Evolutionary conservation across 2,113 vertebrate species (phyloP).

Genomic region (Elephas maximus): DNA sequence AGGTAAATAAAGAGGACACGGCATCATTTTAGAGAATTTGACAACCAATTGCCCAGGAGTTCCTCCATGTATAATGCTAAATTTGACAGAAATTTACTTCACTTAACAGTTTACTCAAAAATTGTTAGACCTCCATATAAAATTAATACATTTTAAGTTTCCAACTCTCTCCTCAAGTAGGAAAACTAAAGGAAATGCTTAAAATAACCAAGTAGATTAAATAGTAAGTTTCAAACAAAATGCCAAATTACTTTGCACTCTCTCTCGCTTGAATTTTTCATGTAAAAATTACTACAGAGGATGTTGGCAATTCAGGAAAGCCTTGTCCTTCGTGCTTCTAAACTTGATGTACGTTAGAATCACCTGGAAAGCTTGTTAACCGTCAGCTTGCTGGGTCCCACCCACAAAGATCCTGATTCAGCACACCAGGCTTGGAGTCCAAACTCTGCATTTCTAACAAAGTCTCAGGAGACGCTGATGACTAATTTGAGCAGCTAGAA

Average conservation of each 20-base stretch:
- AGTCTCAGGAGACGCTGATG: background rate
- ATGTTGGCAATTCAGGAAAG: background rate
- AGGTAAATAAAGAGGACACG: background rate
- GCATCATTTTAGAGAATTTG: background rate
- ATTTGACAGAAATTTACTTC: background rate
- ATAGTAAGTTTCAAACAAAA: background rate
- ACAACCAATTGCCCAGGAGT: background rate
- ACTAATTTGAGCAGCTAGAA: background rate
- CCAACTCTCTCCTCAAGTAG: background rate
- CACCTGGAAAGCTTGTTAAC: background rate
- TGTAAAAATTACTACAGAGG: background rate
- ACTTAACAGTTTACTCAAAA: background rate
- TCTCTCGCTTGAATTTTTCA: background rate
- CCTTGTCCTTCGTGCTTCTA: background rate
- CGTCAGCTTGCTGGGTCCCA: background rate
- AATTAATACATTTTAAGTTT: background rate
- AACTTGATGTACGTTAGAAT: background rate
- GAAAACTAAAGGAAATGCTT: background rate
- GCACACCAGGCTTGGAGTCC: background rate
- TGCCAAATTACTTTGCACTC: background rate
- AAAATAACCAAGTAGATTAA: background rate
- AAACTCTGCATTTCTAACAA: conserved; percentile 26
- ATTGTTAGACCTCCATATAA: conserved; percentile 22
- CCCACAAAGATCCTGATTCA: background rate
- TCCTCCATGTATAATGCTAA: background rate